Evolutionary conservation across 1,140 invertebrate species (phyloP).

Genomic region (Drosophila paulistorum): DNA sequence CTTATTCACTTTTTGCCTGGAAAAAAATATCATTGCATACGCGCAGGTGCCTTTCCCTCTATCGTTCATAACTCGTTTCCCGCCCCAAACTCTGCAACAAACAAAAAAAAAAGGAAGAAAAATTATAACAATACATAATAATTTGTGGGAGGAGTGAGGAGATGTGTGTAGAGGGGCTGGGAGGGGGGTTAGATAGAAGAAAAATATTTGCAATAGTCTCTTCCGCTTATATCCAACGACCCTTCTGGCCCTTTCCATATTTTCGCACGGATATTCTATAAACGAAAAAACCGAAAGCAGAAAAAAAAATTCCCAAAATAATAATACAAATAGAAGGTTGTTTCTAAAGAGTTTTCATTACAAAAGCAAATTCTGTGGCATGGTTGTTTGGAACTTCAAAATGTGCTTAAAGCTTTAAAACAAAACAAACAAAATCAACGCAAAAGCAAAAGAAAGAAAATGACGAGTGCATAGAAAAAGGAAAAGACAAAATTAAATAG

Average conservation of each 20-base stretch:
- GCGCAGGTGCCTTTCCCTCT: constrained; percentile 31
- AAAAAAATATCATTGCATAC: constrained; percentile 58
- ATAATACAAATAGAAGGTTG: constrained; percentile 42
- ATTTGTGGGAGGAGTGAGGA: constrained; percentile 47
- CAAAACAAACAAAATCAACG: background rate
- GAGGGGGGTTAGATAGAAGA: background rate
- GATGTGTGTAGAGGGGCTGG: too few relatives aligned
- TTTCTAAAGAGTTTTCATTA: constrained; percentile 53
- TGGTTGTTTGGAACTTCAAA: constrained; percentile 2
- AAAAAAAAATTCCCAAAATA: constrained; percentile 21
- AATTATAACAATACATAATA: constrained; percentile 79
- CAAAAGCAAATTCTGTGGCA: constrained; percentile 40
- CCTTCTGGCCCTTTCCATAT: too few relatives aligned
- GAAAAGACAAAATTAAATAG: constrained; percentile 41
- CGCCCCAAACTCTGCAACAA: background rate
- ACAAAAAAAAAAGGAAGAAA: constrained; percentile 36
- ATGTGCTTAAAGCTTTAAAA: background rate
- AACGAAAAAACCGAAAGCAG: constrained; percentile 20
- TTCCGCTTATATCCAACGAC: constrained; percentile 30
- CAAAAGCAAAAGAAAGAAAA: constrained; percentile 1
- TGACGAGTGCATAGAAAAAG: background rate
- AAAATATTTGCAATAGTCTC: constrained; percentile 71
- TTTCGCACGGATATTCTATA: too few relatives aligned
- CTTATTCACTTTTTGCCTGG: too few relatives aligned
- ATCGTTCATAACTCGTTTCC: background rate